phyloP scores from a whole-genome alignment of 1,140 invertebrate genomes.

The Drosophila neocordata region DNA sequence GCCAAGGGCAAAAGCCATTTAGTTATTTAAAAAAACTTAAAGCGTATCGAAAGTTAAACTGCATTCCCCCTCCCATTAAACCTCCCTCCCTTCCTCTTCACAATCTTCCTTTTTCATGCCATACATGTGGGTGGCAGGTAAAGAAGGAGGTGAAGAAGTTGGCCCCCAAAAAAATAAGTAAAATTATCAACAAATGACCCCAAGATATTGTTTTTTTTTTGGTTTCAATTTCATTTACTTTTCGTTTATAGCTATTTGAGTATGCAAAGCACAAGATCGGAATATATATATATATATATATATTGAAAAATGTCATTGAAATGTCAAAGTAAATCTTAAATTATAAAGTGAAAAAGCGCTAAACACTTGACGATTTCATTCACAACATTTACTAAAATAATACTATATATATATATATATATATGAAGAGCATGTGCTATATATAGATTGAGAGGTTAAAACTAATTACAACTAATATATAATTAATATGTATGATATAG shows the following conservation, averaged over 20 bases:
- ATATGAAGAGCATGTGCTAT: too few relatives aligned
- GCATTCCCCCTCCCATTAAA: background rate
- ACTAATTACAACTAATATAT: too few relatives aligned
- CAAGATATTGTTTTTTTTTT: background rate
- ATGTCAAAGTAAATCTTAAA: slow-evolving; percentile 1
- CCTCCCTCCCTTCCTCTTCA: too few relatives aligned
- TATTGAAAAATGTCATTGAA: slow-evolving; percentile 1
- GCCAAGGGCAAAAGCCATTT: slow-evolving; percentile 3
- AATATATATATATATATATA: background rate
- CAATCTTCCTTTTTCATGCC: too few relatives aligned
- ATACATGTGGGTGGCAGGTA: background rate
- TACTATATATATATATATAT: slow-evolving; percentile 17
- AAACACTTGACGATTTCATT: background rate
- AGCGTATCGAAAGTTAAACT: slow-evolving; percentile 3
- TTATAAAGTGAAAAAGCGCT: background rate
- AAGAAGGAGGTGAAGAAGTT: background rate
- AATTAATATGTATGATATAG: too few relatives aligned
- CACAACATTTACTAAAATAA: too few relatives aligned
- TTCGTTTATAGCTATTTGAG: background rate
- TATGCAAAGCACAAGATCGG: background rate
- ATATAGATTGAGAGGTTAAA: too few relatives aligned
- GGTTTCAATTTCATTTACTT: background rate
- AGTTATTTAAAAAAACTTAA: slow-evolving; percentile 8
- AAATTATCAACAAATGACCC: slow-evolving; percentile 2
- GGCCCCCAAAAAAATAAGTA: background rate